These are phyloP conservation scores for Baryphthengus martii DNA, from an alignment of 2,113 vertebrate genomes.

Conservation along the genomic window DNA sequence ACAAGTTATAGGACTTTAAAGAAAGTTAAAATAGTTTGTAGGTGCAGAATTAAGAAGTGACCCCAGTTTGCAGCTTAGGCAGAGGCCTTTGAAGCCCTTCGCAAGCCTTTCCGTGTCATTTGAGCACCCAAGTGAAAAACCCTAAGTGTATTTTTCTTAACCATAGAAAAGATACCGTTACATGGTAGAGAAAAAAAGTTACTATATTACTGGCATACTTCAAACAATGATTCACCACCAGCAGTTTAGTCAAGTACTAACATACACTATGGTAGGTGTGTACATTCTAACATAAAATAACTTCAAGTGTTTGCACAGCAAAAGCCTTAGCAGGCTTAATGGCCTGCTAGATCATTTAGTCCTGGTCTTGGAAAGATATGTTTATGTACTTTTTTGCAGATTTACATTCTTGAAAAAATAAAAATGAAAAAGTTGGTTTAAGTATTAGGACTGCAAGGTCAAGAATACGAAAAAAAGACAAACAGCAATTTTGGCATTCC, in stretches of 20 bases:
- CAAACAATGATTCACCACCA: not conserved
- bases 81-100: not conserved
- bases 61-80: accelerated
- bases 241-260: not conserved
- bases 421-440: not conserved
- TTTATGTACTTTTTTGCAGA: too few relatives aligned
- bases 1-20: not conserved
- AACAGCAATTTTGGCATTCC: not conserved
- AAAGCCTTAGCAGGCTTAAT: not conserved
- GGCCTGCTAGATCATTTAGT: not conserved
- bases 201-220: not conserved
- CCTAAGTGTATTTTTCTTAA: not conserved
- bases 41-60: not conserved
- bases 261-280: accelerated
- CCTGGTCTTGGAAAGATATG: not conserved
- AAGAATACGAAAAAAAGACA: not conserved
- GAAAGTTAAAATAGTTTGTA: not conserved
- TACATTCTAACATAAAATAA: not conserved
- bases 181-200: not conserved
- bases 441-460: not conserved
- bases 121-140: not conserved
- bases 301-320: not conserved
- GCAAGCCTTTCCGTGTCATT: not conserved
- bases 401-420: not conserved
- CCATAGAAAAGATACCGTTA: not conserved